Conservation (phyloP, 2,797 vertebrate genomes). For the Anguilla pacifica region DNA sequence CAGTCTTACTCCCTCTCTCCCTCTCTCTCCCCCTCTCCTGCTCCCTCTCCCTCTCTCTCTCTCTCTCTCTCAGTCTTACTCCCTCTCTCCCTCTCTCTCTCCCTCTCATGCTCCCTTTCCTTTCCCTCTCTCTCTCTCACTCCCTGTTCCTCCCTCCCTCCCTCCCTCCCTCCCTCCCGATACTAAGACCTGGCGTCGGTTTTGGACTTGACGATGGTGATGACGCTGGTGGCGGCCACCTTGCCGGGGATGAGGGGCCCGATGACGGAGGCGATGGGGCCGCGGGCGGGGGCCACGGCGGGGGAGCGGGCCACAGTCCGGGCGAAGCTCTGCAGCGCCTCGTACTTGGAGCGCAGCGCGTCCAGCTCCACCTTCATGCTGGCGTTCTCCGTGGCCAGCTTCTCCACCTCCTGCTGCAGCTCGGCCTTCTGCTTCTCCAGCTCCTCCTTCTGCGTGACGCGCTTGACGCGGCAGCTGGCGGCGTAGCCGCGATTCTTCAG, state of each 20-base stretch:
- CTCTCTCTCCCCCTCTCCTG: too few relatives aligned
- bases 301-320: slow-evolving; percentile 90
- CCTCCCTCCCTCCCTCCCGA: slow-evolving; percentile 49
- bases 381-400: slow-evolving; percentile 94
- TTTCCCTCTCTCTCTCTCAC: background rate
- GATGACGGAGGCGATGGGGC: slow-evolving; percentile 83
- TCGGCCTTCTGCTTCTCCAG: slow-evolving; percentile 95
- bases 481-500: slow-evolving; percentile 97
- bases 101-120: too few relatives aligned
- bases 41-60: background rate
- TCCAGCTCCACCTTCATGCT: slow-evolving; percentile 97
- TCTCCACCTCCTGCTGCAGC: slow-evolving; percentile 97
- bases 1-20: too few relatives aligned
- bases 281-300: slow-evolving; percentile 79
- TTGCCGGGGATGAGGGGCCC: slow-evolving; percentile 91
- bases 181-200: slow-evolving; percentile 93
- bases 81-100: background rate
- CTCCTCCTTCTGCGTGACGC: slow-evolving; percentile 97
- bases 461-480: slow-evolving; percentile 95
- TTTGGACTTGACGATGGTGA: slow-evolving; percentile 99
- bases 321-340: slow-evolving; percentile 97
- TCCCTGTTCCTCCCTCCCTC: slow-evolving; percentile 50
- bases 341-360: slow-evolving; percentile 96
- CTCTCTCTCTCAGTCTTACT: background rate
- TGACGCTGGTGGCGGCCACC: slow-evolving; percentile 97